Evolutionary conservation across 2,113 vertebrate species (phyloP).

Genomic region (Struthidea cinerea): DNA sequence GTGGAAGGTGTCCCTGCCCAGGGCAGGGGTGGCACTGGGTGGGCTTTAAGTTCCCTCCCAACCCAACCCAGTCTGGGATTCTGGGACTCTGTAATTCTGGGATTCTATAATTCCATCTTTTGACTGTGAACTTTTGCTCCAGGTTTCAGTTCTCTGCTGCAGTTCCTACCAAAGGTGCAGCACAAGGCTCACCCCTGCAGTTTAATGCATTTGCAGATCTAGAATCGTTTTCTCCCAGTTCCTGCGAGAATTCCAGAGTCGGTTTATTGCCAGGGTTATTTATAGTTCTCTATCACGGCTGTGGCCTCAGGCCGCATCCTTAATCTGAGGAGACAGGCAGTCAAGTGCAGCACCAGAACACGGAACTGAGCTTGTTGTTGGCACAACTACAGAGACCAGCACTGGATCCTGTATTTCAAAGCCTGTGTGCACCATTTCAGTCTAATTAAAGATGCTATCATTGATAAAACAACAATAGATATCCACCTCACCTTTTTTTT

Average conservation of each 20-base stretch:
- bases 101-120: background rate
- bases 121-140: background rate
- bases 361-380: background rate
- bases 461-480: constrained; percentile 28
- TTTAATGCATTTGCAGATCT: background rate
- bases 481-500: background rate
- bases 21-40: background rate
- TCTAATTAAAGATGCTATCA: constrained; percentile 15
- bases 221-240: background rate
- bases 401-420: constrained; percentile 44
- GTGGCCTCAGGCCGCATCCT: background rate
- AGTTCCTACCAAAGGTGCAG: background rate
- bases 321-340: background rate
- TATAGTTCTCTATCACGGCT: background rate
- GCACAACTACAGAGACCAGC: constrained; percentile 23
- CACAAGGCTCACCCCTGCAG: background rate
- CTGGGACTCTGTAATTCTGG: background rate
- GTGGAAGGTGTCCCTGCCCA: background rate
- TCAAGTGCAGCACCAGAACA: background rate
- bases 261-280: background rate
- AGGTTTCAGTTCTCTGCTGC: background rate
- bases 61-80: background rate
- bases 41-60: background rate
- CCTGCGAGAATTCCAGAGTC: background rate
- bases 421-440: background rate